Base-by-base conservation (phyloP, 2,888 invertebrate species). In the Alcis repandata region DNA sequence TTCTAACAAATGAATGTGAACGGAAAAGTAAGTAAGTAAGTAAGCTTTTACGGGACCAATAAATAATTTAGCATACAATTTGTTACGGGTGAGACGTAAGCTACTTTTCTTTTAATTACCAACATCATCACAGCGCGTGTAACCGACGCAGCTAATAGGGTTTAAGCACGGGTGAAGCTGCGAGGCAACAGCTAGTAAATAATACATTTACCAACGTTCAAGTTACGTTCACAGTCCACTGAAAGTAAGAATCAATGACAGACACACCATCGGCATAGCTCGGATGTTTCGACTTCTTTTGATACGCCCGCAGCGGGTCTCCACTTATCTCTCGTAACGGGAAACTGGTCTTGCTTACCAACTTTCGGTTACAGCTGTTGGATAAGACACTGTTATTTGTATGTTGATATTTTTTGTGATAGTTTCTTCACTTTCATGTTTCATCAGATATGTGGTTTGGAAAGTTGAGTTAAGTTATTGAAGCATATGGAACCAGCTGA, bases 261-360 rank as follows among this genome's bases (percentile, higher is more conserved):
- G 78, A 79, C 75, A 79, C 75, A 76, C 76, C 76, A 83, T 80
- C 82, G 74, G 75, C 78, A 85, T 82, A 78, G 80, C 80, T 82
- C 74, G 82, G 79, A 86, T 84, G 78, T 80, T 84, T 84, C 74
- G 68, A 79, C 73, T 83, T 84, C 84, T 85, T 88, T 87, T 85
- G 80, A 85, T 77, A 79, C 74, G 73, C 82, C 69, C 86, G 87
- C 83, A 74, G 79, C 79, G 73, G 79, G 81, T 84, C 85, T 83
- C 76, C 78, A 82, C 78, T 80, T 84, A 84, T 84, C 83, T 74
- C 68, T 74, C 76, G 75, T 88, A 86, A 89, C 85, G 84, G 87
- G 80, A 80, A 81, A 84, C 87, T 78, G 78, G 85, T 84, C 79
- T 78, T 73, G 71, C 74, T 82, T 74, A 72, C 77, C 76, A 74